Base-by-base conservation (phyloP, 1,140 invertebrate genomes). In the Monomorium pharaonis region DNA sequence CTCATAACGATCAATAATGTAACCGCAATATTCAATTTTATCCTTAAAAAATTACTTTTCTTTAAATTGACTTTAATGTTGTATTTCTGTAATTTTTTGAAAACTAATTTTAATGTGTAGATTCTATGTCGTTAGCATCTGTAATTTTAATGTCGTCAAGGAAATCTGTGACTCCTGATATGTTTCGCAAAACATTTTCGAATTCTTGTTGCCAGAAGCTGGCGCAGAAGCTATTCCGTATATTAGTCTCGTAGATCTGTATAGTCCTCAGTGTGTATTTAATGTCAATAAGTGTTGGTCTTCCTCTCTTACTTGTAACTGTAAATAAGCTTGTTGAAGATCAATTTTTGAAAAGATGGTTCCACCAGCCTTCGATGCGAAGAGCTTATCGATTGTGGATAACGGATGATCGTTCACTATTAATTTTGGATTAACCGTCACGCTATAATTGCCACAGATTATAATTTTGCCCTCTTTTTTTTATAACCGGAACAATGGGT, bases 251-350 rank as follows among this genome's bases (percentile, higher is more conserved):
- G 54, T 91, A 16, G 56, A 70, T 80, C 62, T n/a, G 47, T 84
- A 90, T 2, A 91, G 44, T 16, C 86, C 88, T 1, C 85, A 60
- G 49, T 90, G 91, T 9, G 92, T 94, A 33, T 89, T 90, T 33
- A 95, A 92, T 3, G 92, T 94, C 1, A 94, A 92, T 60, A 94
- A 93, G n/a, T n/a, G n/a, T n/a, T n/a, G n/a, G n/a, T n/a, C n/a
- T n/a, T n/a, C n/a, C 5, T 91, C 74, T 42, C 72, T 90, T 42
- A 96, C 44, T 14, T 85, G 72, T 14, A 96, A 87, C 88, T 96
- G 95, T 89, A 92, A 49, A 42, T 63, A 63, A 1, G 18, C 62
- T 4, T 63, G 7, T 4, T 37, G n/a, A 3, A 63, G 1, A 37
- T 63, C 62, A 0, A 63, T 63, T 37, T 63, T 63, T 12, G 18